These are phyloP conservation scores for Xenopus laevis DNA, from an alignment of 2,113 vertebrate genomes.

Conservation along the genomic window DNA sequence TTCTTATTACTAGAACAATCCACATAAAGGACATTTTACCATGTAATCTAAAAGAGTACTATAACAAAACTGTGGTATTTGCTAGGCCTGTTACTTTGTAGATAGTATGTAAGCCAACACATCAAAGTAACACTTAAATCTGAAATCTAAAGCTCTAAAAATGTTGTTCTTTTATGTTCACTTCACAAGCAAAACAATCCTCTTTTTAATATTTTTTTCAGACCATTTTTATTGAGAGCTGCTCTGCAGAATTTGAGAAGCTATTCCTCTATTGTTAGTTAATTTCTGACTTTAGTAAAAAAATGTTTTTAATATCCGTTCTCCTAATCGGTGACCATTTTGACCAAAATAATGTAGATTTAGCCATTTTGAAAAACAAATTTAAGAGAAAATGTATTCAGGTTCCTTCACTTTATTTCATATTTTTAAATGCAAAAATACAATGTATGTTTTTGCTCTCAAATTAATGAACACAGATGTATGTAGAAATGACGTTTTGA, in stretches of 20 bases:
- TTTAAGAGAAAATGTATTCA: too few relatives aligned
- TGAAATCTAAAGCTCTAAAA: conserved; percentile 43
- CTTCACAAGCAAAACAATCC: conserved; percentile 36
- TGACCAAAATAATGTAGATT: too few relatives aligned
- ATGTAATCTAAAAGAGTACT: conserved; percentile 45
- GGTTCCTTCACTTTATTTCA: too few relatives aligned
- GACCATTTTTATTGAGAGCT: conserved; percentile 26
- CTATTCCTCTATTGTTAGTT: neutral
- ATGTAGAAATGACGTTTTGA: too few relatives aligned
- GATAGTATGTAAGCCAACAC: conserved; percentile 38
- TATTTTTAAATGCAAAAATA: too few relatives aligned
- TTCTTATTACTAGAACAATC: conserved; percentile 42
- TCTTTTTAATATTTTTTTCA: conserved; percentile 32
- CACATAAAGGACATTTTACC: conserved; percentile 39
- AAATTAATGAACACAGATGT: too few relatives aligned
- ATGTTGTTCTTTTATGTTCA: conserved; percentile 36
- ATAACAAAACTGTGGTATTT: conserved; percentile 39
- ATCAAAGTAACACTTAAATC: conserved; percentile 45
- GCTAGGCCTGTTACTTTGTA: conserved; percentile 44
- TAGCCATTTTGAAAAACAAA: too few relatives aligned
- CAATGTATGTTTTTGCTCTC: too few relatives aligned
- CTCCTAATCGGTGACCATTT: too few relatives aligned
- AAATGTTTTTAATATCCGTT: too few relatives aligned
- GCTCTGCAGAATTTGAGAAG: conserved; percentile 6
- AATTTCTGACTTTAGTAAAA: too few relatives aligned